These are phyloP conservation scores for Nyctereutes procyonoides DNA, from an alignment of 2,113 vertebrate species.

Conservation along the genomic window DNA sequence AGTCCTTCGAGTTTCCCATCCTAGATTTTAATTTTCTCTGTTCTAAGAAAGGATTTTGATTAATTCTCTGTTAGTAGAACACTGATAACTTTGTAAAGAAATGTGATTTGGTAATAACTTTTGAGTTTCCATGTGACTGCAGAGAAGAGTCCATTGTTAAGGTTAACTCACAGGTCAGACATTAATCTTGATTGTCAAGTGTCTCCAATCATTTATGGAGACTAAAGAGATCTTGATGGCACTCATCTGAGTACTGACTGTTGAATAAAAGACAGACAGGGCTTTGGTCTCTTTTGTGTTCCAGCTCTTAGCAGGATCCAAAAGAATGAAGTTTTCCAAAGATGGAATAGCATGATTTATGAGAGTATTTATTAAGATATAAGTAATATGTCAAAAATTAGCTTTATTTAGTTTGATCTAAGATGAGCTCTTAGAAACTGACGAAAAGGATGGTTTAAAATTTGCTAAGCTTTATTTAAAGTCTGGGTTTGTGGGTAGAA, in stretches of 20 bases:
- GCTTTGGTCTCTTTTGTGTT: not conserved
- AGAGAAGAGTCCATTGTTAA: not conserved
- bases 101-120: not conserved
- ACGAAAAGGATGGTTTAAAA: constrained; percentile 21
- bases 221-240: not conserved
- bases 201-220: not conserved
- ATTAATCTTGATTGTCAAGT: not conserved
- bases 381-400: not conserved
- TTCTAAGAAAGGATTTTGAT: not conserved
- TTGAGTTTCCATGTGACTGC: not conserved
- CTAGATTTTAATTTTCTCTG: not conserved
- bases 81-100: constrained; percentile 2
- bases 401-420: not conserved
- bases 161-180: not conserved
- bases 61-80: not conserved
- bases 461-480: constrained; percentile 53
- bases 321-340: constrained; percentile 37
- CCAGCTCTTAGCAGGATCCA: not conserved
- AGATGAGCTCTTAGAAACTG: not conserved
- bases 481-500: not conserved
- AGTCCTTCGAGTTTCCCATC: not conserved
- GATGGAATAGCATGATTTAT: not conserved
- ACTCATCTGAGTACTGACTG: not conserved
- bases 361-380: not conserved
- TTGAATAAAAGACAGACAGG: not conserved